Conservation (phyloP, 1,140 invertebrate genomes). For the Cyphomyrmex costatus region DNA sequence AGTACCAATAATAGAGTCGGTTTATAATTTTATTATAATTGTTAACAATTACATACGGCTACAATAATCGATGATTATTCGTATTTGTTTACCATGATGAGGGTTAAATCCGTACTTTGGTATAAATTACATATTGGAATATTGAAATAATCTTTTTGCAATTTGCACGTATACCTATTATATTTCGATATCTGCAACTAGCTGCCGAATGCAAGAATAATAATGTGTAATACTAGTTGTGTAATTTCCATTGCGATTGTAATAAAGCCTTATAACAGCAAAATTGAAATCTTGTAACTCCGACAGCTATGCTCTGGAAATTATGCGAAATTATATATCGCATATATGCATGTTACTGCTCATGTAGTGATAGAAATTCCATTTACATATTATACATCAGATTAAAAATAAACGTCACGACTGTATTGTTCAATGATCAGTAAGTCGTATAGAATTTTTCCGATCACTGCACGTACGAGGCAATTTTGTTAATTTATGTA, state of each 20-base stretch:
- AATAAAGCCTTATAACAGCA: neutral
- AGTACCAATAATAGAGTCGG: neutral
- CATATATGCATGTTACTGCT: neutral
- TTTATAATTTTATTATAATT: conserved; percentile 39
- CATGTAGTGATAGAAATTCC: neutral
- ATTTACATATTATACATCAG: neutral
- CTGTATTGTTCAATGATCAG: neutral
- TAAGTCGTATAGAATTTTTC: neutral
- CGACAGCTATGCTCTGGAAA: neutral
- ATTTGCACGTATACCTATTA: neutral
- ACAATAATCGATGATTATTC: neutral
- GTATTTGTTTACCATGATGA: neutral
- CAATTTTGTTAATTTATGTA: neutral
- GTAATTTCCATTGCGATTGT: neutral
- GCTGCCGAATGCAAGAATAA: conserved; percentile 14
- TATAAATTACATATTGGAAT: neutral
- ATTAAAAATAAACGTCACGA: neutral
- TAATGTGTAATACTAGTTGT: neutral
- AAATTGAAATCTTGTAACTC: conserved; percentile 25
- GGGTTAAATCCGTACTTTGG: neutral
- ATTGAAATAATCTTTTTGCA: conserved; percentile 24
- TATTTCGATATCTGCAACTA: neutral
- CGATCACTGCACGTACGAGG: neutral
- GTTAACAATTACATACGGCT: neutral
- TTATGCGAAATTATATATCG: neutral